Evolutionary conservation across 2,113 vertebrate species (phyloP).

Genomic region (Stigmatopora nigra): DNA sequence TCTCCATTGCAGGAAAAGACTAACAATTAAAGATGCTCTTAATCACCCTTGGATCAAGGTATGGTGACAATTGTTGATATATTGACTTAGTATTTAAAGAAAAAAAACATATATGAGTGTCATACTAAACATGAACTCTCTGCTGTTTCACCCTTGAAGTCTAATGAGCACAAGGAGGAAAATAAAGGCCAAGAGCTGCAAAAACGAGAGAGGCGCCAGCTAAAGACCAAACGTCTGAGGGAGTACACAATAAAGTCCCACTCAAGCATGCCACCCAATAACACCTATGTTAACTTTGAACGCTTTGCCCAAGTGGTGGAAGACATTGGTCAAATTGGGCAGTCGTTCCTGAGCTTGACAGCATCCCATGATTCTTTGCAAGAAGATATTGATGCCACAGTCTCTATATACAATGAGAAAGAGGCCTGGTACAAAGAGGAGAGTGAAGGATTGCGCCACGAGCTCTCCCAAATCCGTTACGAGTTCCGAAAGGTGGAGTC

Average conservation of each 20-base stretch:
- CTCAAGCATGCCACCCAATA: slow-evolving; percentile 91
- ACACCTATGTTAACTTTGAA: slow-evolving; percentile 89
- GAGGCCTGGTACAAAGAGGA: slow-evolving; percentile 92
- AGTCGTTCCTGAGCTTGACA: slow-evolving; percentile 57
- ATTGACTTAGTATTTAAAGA: neutral
- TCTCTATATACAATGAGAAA: slow-evolving; percentile 87
- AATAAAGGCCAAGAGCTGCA: slow-evolving; percentile 62
- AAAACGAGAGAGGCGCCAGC: slow-evolving; percentile 69
- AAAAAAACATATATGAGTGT: neutral
- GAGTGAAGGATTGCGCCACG: slow-evolving; percentile 74
- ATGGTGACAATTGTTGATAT: slow-evolving; percentile 34
- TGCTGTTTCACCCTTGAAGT: slow-evolving; percentile 36
- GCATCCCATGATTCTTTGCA: slow-evolving; percentile 74
- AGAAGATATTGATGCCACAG: slow-evolving; percentile 80
- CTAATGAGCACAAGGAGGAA: slow-evolving; percentile 77
- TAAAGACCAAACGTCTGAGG: slow-evolving; percentile 86
- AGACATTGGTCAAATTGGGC: slow-evolving; percentile 72
- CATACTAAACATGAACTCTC: neutral
- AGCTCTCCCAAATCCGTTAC: slow-evolving; percentile 69
- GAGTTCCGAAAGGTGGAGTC: slow-evolving; percentile 82
- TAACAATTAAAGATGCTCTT: slow-evolving; percentile 87
- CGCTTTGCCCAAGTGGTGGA: slow-evolving; percentile 81
- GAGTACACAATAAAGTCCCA: slow-evolving; percentile 95
- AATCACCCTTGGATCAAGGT: slow-evolving; percentile 93
- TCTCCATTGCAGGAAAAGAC: slow-evolving; percentile 76